A percentile compares a stretch with the other conserved stretches of the same genome.
Conservation (phyloP, 2,113 vertebrate species). For the human (Homo sapiens) region GRCh38 chr3:63792501-63793000, state of each 20-base stretch:
- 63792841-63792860: neutral
- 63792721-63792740: neutral
- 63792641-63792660: neutral
- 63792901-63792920: neutral
- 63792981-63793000: neutral
- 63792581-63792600: slow-evolving; percentile 15
- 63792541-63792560: neutral
- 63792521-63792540: neutral
- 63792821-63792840: neutral
- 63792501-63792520: neutral
- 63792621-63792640: neutral
- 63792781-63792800: neutral
- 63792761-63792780: neutral
- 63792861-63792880: neutral
- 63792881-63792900: neutral
- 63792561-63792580: neutral
- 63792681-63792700: neutral
- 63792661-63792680: neutral
- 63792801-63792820: neutral
- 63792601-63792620: neutral
- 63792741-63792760: neutral
- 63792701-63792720: neutral
- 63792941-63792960: neutral
- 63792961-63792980: neutral
- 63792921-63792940: neutral